Evolutionary conservation across 2,888 invertebrate genomes (phyloP), one percentile per base, ranked within the genome.

Genomic region (Cheilosia vernalis): DNA sequence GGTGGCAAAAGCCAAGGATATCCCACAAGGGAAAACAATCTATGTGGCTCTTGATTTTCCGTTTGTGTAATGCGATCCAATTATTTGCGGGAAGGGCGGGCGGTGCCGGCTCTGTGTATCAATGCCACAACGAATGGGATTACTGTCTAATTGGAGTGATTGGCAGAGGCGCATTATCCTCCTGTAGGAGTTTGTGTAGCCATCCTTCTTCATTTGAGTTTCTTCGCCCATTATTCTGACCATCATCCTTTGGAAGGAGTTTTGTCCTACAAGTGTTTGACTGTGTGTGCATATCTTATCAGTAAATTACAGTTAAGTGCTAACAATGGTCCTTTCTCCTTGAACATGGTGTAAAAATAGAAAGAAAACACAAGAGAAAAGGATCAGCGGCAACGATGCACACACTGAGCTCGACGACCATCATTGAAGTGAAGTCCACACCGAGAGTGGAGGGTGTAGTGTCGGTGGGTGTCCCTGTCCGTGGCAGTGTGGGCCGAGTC

Each of bases 201-300:
- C 24, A 19, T 61, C 37, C 40, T 58, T 33, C 21, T 24, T 37
- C 37, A 30, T 30, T 30, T 30, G 21, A 17, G 37, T n/a, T 49
- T 19, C 44, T 40, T 17, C 49, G n/a, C 13, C 6, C 13, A 42
- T 17, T 40, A 49, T 37, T 24, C 30, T 53, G 44, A 63, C 30
- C 60, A 37, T 63, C 63, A 49, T 51, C 33, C 21, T 47, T 7
- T 17, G 40, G 44, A 53, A 27, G 74, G 74, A 78, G 70, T 70
- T 64, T 64, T 61, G 74, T 85, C 66, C 80, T 66, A 76, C 80
- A 80, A 85, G 85, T 80, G 70, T 76, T 85, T 55, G 72, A 70
- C 72, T 67, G 61, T 85, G 85, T 85, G 85, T 85, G 85, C 85
- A 85, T 85, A 85, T 85, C 81, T 85, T 85, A 85, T 85, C 85